Evolutionary conservation across 2,113 vertebrate genomes (phyloP).

Genomic region (Phocoena sinus): DNA sequence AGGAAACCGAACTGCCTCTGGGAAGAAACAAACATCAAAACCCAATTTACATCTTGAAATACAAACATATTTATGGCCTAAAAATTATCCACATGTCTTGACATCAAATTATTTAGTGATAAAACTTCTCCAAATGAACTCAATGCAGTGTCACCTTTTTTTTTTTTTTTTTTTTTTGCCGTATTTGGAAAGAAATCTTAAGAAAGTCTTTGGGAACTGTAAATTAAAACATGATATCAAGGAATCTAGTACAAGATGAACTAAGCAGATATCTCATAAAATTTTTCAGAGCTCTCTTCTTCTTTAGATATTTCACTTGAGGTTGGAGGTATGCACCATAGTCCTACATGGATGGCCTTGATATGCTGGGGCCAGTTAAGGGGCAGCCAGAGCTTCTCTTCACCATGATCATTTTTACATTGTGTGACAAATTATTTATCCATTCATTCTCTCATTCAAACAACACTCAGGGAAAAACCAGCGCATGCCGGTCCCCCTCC

Average conservation of each 20-base stretch:
- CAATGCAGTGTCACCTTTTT: neutral
- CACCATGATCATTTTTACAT: neutral
- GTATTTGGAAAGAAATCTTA: constrained; percentile 52
- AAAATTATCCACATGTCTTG: constrained; percentile 47
- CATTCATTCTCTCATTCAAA: neutral
- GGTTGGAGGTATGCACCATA: neutral
- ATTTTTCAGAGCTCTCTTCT: neutral
- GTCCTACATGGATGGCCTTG: neutral
- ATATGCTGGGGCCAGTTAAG: neutral
- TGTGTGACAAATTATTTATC: neutral
- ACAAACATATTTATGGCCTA: constrained; percentile 35
- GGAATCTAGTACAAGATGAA: constrained; percentile 47
- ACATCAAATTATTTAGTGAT: neutral
- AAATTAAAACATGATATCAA: constrained; percentile 50
- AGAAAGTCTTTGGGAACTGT: constrained; percentile 15
- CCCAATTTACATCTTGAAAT: constrained; percentile 38
- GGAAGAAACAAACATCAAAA: constrained; percentile 52
- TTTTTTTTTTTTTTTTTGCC: constrained; percentile 34
- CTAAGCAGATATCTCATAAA: constrained; percentile 38
- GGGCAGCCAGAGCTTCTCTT: neutral
- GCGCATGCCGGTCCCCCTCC: neutral
- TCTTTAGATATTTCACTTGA: constrained; percentile 25
- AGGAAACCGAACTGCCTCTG: neutral
- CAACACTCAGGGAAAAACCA: neutral
- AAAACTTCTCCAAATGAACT: constrained; percentile 59